Base-by-base conservation (phyloP, 2,888 invertebrate genomes). In the Sinhomidia bicolor region DNA sequence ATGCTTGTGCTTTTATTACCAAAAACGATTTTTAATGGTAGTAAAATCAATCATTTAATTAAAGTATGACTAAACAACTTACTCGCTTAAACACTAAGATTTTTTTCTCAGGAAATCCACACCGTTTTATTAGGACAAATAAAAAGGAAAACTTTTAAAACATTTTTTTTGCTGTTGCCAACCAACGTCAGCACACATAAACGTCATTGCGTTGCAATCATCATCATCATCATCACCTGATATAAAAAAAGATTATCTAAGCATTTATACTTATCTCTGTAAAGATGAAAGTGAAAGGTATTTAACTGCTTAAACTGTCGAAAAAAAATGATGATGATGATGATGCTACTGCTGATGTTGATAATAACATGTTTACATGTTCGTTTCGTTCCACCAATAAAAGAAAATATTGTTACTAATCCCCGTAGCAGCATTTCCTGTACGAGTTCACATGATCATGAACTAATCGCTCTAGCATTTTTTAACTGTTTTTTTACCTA, bases 1-100 rank as follows among this genome's bases (percentile, higher is more conserved):
- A 23, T 60, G 20, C n/a, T n/a, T n/a, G n/a, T n/a, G n/a, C n/a
- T n/a, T n/a, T n/a, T n/a, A n/a, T n/a, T n/a, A n/a, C n/a, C n/a
- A 7, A 74, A 74, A 74, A 47, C 47, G 74, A 74, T 74, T 47
- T 4, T 74, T 74, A 20, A 12, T 17, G 20, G 44, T 74, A 44
- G 74, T 74, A 47, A 74, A 74, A 47, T 74, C 74, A 44, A 74
- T 74, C 47, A 23, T n/a, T 74, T 74, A 47, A 74, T 74, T 74
- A 74, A 74, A 47, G 44, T 20, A 23, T 20, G 14, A 17, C 12
- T 68, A n/a, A n/a, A n/a, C n/a, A n/a, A n/a, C n/a, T n/a, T n/a
- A n/a, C n/a, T 44, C 0, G 44, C 20, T 26, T 36, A 44, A 44
- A 9, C 7, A 23, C 1, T 23, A 74, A 0, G 23, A 20, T 47